Evolutionary conservation across 1,140 invertebrate genomes (phyloP), one percentile per base, ranked within the genome.

Genomic region (Calliopsis andreniformis): DNA sequence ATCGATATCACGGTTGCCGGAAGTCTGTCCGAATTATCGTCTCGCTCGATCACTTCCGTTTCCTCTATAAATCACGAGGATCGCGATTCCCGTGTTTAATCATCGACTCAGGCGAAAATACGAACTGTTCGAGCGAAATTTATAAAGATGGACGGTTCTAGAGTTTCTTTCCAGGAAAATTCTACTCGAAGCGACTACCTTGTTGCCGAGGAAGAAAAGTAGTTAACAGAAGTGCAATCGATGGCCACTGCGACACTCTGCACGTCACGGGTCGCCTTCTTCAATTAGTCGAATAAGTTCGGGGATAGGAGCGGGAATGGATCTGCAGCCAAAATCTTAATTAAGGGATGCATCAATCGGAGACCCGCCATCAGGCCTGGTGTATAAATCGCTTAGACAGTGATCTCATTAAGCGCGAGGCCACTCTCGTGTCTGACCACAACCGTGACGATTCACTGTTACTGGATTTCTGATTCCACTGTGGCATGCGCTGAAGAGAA

Each of bases 251-350:
- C 53, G 18, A 63, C 32, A 62, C 45, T 35, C 28, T 35, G 20
- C 20, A 43, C 66, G 25, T 18, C 42, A 39, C 56, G n/a, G 49
- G 39, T 72, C 28, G 53, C 39, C 59, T 72, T 72, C 69, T 72
- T 72, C 69, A 63, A 72, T 72, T 72, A 72, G 61, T 59, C 70
- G 64, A 72, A 72, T 72, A 72, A 72, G 70, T 72, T 64, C 47
- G 23, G 58, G 42, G n/a, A 6, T 39, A 3, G 35, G 35, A 39
- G 35, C 4, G 35, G 35, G 35, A 39, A 39, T 64, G 32, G 45
- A 30, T 16, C 35, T 28, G 58, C 59, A 61, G 68, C 43, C 55
- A 12, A 61, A 61, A 70, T 70, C 68, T 53, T 72, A 59, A 72
- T 72, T 64, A 72, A 72, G 59, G 53, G 59, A 53, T 53, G 70